phyloP scores from a whole-genome alignment of 2,888 invertebrate species.

The Amphimallon solstitiale region DNA sequence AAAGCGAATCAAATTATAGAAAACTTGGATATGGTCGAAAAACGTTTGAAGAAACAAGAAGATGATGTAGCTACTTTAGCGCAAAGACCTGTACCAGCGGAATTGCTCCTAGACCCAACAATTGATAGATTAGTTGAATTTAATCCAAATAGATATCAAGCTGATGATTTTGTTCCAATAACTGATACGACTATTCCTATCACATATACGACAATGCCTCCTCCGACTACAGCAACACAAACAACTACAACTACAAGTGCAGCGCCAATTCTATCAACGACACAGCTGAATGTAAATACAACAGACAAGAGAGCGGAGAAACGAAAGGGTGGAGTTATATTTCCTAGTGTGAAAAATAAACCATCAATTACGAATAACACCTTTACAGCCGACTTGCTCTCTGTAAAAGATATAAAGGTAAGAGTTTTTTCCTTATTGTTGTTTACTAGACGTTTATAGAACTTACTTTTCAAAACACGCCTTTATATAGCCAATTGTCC shows the following conservation, averaged over 20 bases:
- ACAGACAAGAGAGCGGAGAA: slow-evolving; percentile 64
- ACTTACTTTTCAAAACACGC: not conserved
- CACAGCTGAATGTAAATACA: slow-evolving; percentile 51
- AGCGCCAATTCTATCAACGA: slow-evolving; percentile 47
- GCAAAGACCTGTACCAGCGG: slow-evolving; percentile 79
- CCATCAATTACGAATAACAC: slow-evolving; percentile 82
- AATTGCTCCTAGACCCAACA: slow-evolving; percentile 79
- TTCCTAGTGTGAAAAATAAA: slow-evolving; percentile 91
- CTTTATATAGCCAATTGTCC: slow-evolving; percentile 1
- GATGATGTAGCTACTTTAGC: slow-evolving; percentile 83
- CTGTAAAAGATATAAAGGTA: slow-evolving; percentile 86
- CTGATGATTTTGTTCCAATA: slow-evolving; percentile 54
- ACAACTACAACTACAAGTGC: slow-evolving; percentile 41
- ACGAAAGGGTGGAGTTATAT: slow-evolving; percentile 86
- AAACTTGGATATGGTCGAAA: slow-evolving; percentile 87
- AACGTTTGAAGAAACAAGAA: slow-evolving; percentile 84
- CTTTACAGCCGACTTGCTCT: slow-evolving; percentile 77
- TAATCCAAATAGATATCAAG: slow-evolving; percentile 74
- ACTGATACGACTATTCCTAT: slow-evolving; percentile 57
- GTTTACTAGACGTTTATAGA: not conserved
- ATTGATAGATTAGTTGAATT: slow-evolving; percentile 83
- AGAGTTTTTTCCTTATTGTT: slow-evolving; percentile 56
- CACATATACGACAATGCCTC: slow-evolving; percentile 61
- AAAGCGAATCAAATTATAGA: slow-evolving; percentile 90
- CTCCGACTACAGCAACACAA: slow-evolving; percentile 58